phyloP scores from a whole-genome alignment of 2,797 vertebrate genomes.

The Phalanger gymnotis region DNA sequence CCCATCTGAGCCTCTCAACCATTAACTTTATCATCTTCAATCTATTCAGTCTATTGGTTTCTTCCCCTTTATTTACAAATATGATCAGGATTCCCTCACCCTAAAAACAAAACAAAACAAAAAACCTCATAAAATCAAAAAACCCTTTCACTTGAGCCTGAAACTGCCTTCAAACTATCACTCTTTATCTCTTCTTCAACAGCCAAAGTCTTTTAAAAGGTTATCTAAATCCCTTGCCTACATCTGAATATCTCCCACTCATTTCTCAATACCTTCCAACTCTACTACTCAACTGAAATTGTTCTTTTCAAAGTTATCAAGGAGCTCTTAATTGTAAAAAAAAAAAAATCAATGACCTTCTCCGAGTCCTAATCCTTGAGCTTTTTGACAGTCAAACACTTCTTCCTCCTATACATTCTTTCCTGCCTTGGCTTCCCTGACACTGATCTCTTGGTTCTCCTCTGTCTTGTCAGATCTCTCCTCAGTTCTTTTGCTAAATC shows the following conservation, averaged over 20 bases:
- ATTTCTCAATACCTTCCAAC: neutral
- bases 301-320: neutral
- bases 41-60: neutral
- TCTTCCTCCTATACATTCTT: neutral
- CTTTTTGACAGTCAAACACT: neutral
- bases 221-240: neutral
- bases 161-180: neutral
- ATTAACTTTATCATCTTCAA: neutral
- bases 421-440: neutral
- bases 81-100: neutral
- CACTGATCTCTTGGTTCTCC: neutral
- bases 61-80: neutral
- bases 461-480: neutral
- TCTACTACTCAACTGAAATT: neutral
- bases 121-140: neutral
- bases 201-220: neutral
- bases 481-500: neutral
- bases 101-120: neutral
- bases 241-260: neutral
- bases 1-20: neutral
- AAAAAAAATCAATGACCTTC: neutral
- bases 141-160: neutral
- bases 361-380: neutral
- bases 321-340: neutral
- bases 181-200: neutral